phyloP scores from a whole-genome alignment of 2,113 vertebrate genomes.

The Salvator merianae region DNA sequence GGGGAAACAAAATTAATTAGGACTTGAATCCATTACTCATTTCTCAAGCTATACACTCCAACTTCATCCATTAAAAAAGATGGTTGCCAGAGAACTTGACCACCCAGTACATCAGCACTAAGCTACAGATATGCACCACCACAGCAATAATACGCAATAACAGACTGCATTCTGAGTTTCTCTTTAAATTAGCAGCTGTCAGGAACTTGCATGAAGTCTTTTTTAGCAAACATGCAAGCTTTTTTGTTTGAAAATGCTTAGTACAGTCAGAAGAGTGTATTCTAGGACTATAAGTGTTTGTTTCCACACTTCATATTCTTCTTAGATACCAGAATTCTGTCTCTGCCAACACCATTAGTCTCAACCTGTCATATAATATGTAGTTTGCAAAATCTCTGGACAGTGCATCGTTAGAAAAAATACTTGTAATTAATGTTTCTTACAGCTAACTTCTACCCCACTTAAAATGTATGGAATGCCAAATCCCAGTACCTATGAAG shows the following conservation, averaged over 20 bases:
- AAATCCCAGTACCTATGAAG: not conserved
- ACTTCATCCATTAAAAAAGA: not conserved
- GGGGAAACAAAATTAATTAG: constrained; percentile 17
- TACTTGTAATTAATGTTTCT: not conserved
- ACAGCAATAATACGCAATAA: no score
- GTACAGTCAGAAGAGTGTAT: not conserved
- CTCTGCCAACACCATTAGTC: no score
- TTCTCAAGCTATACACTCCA: not conserved
- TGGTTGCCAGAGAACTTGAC: no score
- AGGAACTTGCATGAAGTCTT: not conserved
- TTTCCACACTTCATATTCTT: not conserved
- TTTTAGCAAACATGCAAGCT: not conserved
- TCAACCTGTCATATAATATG: not conserved
- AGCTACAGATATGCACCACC: no score
- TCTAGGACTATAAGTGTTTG: not conserved
- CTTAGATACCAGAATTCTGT: not conserved
- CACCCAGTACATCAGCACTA: no score
- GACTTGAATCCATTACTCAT: not conserved
- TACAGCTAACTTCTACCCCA: not conserved
- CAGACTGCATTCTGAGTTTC: not conserved
- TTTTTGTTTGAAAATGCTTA: no score
- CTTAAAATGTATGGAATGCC: not conserved
- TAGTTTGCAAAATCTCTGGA: not conserved
- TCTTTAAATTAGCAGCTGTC: not conserved
- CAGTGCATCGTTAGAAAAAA: no score